A percentile compares a stretch with the other conserved stretches of the same genome.
phyloP scores from a whole-genome alignment of 2,797 vertebrate species.

The Merluccius polli region DNA sequence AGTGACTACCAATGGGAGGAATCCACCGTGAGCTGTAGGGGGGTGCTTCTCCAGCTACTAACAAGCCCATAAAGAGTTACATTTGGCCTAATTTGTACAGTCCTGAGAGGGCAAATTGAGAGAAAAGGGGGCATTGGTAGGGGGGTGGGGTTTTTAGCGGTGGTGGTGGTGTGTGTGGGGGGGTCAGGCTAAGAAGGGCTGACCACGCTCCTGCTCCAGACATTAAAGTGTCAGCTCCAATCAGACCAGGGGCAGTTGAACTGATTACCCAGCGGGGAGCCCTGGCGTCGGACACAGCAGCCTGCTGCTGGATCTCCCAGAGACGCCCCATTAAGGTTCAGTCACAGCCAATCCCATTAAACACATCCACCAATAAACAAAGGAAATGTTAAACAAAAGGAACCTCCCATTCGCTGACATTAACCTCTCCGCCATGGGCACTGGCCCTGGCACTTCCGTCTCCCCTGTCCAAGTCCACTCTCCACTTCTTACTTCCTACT shows the following conservation, averaged over 20 bases:
- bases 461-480: conserved; percentile 35
- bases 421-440: conserved; percentile 70
- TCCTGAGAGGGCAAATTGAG: conserved; percentile 77
- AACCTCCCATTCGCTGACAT: conserved; percentile 77
- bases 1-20: conserved; percentile 48
- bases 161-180: not conserved
- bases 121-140: conserved; percentile 65
- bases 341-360: conserved; percentile 83
- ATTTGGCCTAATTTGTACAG: conserved; percentile 81
- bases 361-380: conserved; percentile 83
- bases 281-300: conserved; percentile 67
- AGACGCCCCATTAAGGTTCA: conserved; percentile 77
- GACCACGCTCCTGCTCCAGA: conserved; percentile 78
- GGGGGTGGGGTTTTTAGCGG: conserved; percentile 33
- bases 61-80: conserved; percentile 82
- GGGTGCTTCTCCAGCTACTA: conserved; percentile 58
- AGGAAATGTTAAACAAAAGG: conserved; percentile 84
- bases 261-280: conserved; percentile 75
- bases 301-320: conserved; percentile 70
- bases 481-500: conserved; percentile 39
- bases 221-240: conserved; percentile 85
- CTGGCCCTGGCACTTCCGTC: conserved; percentile 57
- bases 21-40: conserved; percentile 67
- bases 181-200: conserved; percentile 79
- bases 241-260: conserved; percentile 77